Base-by-base conservation (phyloP, 2,888 invertebrate genomes). In the Cremastinae sp. region DNA sequence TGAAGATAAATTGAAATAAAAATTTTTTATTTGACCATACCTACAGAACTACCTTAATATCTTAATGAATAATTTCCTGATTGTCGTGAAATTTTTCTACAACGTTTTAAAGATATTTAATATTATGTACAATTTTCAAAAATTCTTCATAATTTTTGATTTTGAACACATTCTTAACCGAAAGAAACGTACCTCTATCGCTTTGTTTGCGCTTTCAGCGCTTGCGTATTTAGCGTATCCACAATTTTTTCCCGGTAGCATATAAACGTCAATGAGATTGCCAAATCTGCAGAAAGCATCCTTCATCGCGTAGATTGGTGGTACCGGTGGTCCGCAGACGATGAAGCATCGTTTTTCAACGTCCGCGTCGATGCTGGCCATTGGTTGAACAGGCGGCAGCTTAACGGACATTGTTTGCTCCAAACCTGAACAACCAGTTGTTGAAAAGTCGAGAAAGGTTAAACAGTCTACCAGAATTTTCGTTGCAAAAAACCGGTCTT, bases 221-320 rank as follows among this genome's bases (percentile, higher is more conserved):
- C 91, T 92, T 1, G 96, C 94, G 90, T 95, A 98, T 84, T 96
- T 96, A 4, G 96, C 97, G 90, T 97, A 98, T 0, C 98, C 98
- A 90, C 96, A 97, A 85, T 96, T 97, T 87, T 96, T 96, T 86
- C 97, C 96, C 56, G 94, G 94, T 81, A 98, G 91, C 88, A 97
- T 93, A 87, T 96, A 97, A 1, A 97, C 96, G 89, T 97, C 97
- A 72, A 97, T 96, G 8, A 98, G 91, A 87, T 95, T 93, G 4
- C 97, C 97, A 90, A 98, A 98, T 84, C 97, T 93, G 83, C 96
- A 96, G 89, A 98, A 98, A 16, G 96, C 93, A 89, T 98, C 97
- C 83, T 95, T 94, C 85, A 98, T 91, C 20, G 96, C 94, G 74
- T 94, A 93, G 80, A 94, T 91, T 0, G 96, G 94, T 10, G 97